Evolutionary conservation across 2,888 invertebrate genomes (phyloP), one percentile per base, ranked within the genome.

Genomic region (Rhamnusium bicolor): DNA sequence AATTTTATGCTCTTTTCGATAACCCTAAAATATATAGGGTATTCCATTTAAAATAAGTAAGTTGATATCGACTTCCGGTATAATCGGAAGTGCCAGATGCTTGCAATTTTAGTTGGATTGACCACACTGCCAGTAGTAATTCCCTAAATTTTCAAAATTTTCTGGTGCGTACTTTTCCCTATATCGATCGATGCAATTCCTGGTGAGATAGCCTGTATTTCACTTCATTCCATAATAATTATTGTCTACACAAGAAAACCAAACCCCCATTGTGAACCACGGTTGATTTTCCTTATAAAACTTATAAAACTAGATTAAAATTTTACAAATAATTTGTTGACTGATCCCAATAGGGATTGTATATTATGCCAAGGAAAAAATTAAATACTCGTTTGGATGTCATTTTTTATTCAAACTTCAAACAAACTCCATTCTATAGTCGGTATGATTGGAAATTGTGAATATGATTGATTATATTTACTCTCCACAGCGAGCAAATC

Each of bases 381-480:
- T 65, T 65, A 65, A 65, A 65, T 53, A 40, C 65, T 53, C 65
- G 53, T 65, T 65, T 53, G 19, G 53, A 32, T 53, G 65, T 65
- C 65, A 65, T 65, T 53, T 65, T 65, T 53, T 53, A 65, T 65
- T 18, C 53, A 8, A 47, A 24, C 6, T 47, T 53, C 32, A 18
- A 53, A 65, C 53, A 53, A 32, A 65, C 27, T 58, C 32, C 51
- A 32, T 53, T 53, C 53, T 32, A 32, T 27, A 65, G 18, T 27
- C 65, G 32, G 65, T n/a, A 16, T 51, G 65, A 65, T 65, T 65
- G 65, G 65, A 65, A 65, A 65, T n/a, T 32, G 65, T 65, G 65
- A 63, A 65, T 65, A 53, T 65, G 65, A 65, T 65, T 65, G 65
- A 65, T 65, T 65, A 65, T 65, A 53, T 65, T 65, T 65, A 53